Base-by-base conservation (phyloP, 2,888 invertebrate genomes). In the Athalia circularis region DNA sequence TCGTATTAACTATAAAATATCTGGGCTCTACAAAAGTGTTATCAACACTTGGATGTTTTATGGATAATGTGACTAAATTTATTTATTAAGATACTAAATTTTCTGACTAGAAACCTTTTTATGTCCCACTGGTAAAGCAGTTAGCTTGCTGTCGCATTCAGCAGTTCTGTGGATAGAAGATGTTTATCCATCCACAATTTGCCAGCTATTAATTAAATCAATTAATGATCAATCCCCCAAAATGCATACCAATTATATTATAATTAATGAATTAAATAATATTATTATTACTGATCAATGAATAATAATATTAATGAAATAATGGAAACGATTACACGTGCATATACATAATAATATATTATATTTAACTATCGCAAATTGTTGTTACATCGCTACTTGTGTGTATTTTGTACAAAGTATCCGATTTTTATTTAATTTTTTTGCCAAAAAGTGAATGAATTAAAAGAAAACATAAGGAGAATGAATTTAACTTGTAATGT, bases 371-470 rank as follows among this genome's bases (percentile, higher is more conserved):
- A 89, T 89, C 86, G 88, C 88, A 89, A 88, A 88, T 86, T 86
- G 88, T 90, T 89, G 88, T 89, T 89, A 88, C 86, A 88, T 89
- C 87, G 88, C 89, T 88, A 89, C 87, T 88, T 88, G 86, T 86
- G 89, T 89, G 88, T 88, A 88, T 89, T 89, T 89, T 90, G 89
- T 89, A 90, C 88, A 90, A 88, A 89, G 85, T 88, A 88, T 86
- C 82, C 83, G 84, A 88, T 80, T 81, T 85, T 86, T 85, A 85
- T 83, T 87, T 74, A 54, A 15, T 78, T 72, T 65, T 85, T 88
- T 86, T 81, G 85, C 86, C 77, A 70, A 77, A 79, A 68, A 62
- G 52, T 62, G 67, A 75, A 75, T 64, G 64, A 75, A 75, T 75
- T 62, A 75, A 62, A 75, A 75, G 52, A 50, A 48, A 45, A 75